A percentile compares a stretch with the other conserved stretches of the same genome.
These are phyloP conservation scores for Dolichopus griseipennis DNA, from an alignment of 2,888 invertebrate species.

Conservation along the genomic window DNA sequence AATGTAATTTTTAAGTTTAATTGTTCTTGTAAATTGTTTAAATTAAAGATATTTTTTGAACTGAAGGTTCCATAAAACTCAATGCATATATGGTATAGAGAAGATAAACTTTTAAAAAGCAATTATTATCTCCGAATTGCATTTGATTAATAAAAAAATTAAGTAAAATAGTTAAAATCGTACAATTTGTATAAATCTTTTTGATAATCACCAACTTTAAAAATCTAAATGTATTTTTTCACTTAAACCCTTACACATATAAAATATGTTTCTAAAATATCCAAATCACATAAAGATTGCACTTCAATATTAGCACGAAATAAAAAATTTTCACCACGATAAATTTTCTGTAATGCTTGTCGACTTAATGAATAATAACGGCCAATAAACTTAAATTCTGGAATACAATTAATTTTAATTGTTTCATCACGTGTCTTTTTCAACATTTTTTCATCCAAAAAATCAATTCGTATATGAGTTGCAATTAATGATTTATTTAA, in stretches of 20 bases:
- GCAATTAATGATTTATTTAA: constrained; percentile 25
- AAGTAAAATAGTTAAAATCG: not conserved
- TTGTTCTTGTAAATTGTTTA: too few species aligned
- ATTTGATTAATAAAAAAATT: not conserved
- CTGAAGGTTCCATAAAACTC: too few species aligned
- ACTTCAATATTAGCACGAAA: constrained; percentile 39
- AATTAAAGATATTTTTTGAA: too few species aligned
- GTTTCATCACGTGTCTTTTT: constrained; percentile 38
- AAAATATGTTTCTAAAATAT: constrained; percentile 42
- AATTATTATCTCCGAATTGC: not conserved
- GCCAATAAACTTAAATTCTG: constrained; percentile 38
- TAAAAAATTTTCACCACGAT: constrained; percentile 41
- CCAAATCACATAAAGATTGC: constrained; percentile 34
- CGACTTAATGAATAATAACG: constrained; percentile 40
- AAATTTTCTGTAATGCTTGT: constrained; percentile 35
- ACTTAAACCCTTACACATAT: constrained; percentile 37
- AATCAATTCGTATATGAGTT: constrained; percentile 39
- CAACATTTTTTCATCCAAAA: constrained; percentile 35
- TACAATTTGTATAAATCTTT: not conserved
- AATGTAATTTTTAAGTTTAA: too few species aligned
- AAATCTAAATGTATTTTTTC: not conserved
- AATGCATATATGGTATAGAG: too few species aligned
- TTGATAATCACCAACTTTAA: not conserved
- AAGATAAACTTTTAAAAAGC: too few species aligned
- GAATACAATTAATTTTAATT: constrained; percentile 33